phyloP scores from a whole-genome alignment of 2,797 vertebrate genomes.

The Leucoraja ocellata region DNA sequence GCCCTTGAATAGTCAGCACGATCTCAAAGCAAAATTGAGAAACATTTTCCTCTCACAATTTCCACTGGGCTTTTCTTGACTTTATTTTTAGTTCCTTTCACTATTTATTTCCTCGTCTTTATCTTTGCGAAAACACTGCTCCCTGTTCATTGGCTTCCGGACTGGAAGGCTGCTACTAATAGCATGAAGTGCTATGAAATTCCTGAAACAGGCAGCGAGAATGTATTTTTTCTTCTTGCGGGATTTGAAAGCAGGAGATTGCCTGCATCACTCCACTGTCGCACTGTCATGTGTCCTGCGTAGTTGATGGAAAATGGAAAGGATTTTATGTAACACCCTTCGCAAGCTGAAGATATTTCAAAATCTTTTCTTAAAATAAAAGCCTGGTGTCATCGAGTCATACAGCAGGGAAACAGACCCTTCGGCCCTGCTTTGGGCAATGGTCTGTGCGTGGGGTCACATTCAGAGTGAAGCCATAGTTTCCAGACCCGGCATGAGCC shows the following conservation, averaged over 20 bases:
- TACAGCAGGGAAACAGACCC: no score
- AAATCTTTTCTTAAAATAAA: no score
- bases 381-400: no score
- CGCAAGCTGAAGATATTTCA: no score
- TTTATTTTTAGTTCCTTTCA: constrained; percentile 23
- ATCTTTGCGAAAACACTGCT: background rate
- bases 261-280: background rate
- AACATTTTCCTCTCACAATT: background rate
- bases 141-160: no score
- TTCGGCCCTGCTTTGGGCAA: no score
- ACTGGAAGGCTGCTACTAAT: background rate
- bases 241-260: background rate
- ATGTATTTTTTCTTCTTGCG: background rate
- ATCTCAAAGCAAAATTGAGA: background rate
- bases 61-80: background rate
- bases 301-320: no score
- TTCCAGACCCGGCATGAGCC: no score
- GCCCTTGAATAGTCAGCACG: background rate
- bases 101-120: background rate
- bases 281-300: background rate
- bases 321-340: no score
- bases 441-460: no score
- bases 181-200: no score
- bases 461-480: no score
- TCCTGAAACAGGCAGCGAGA: background rate